Evolutionary conservation across 2,797 vertebrate species (phyloP).

Genomic region (Hypotaenidia philippensis): DNA sequence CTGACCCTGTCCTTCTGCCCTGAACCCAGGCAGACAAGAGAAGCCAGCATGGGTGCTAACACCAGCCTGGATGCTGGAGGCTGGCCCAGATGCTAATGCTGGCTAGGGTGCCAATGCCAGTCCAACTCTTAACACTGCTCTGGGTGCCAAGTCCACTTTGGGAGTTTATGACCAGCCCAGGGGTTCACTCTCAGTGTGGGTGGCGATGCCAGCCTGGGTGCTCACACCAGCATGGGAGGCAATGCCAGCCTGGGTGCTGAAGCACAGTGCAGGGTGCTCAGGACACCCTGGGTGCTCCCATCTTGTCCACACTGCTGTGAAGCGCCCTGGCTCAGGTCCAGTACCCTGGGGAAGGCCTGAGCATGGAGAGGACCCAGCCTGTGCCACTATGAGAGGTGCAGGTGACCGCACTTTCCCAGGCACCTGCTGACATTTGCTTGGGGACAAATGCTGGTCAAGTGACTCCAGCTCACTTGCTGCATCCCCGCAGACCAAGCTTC

Average conservation of each 20-base stretch:
- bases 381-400: background rate
- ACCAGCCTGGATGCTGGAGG: background rate
- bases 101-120: background rate
- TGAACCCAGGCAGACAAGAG: background rate
- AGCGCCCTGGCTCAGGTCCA: background rate
- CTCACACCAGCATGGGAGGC: too few relatives aligned
- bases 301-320: background rate
- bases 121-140: background rate
- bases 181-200: background rate
- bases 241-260: background rate
- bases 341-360: background rate
- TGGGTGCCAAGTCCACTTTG: background rate
- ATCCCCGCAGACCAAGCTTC: background rate
- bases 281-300: background rate
- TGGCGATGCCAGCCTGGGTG: background rate
- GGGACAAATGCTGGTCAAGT: background rate
- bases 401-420: background rate
- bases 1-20: background rate
- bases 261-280: background rate
- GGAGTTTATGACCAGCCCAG: background rate
- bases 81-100: background rate
- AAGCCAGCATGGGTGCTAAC: background rate
- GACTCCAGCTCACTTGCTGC: background rate
- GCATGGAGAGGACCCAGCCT: background rate
- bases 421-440: background rate